Conservation (phyloP, 2,888 invertebrate species). For the Acleris emargana region DNA sequence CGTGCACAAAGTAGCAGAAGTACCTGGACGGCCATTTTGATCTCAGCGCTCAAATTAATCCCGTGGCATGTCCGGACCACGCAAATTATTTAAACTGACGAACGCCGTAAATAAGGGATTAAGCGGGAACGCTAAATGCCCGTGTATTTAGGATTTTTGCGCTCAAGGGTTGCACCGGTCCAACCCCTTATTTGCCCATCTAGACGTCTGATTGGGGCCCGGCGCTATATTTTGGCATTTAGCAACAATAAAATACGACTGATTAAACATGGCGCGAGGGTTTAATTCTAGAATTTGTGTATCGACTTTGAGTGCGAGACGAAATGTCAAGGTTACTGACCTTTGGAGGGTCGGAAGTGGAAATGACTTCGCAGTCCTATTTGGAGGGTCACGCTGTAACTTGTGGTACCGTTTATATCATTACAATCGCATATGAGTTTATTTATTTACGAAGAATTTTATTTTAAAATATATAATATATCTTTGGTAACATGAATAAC, state of each 20-base stretch:
- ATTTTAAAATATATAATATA: no score
- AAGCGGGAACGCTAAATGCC: conserved; percentile 64
- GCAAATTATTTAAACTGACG: conserved; percentile 74
- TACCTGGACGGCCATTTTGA: conserved; percentile 67
- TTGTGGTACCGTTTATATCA: conserved; percentile 18
- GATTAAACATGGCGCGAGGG: conserved; percentile 52
- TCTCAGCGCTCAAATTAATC: conserved; percentile 71
- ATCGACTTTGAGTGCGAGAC: conserved; percentile 40
- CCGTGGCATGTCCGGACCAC: conserved; percentile 63
- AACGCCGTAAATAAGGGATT: conserved; percentile 71
- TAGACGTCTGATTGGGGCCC: conserved; percentile 49
- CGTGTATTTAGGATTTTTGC: conserved; percentile 69
- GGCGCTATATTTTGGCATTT: conserved; percentile 60
- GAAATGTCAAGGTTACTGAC: conserved; percentile 63
- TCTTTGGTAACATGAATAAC: no score
- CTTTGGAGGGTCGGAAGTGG: conserved; percentile 47
- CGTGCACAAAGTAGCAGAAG: conserved; percentile 43
- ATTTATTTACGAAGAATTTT: no score
- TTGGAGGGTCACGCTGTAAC: conserved; percentile 25
- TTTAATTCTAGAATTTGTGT: conserved; percentile 49
- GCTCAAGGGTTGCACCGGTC: conserved; percentile 43
- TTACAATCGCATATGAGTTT: conserved; percentile 7
- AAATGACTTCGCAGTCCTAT: conserved; percentile 43
- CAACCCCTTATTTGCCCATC: conserved; percentile 66
- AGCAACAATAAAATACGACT: conserved; percentile 55